Base-by-base conservation (phyloP, 2,113 vertebrate species). In the Lota lota region DNA sequence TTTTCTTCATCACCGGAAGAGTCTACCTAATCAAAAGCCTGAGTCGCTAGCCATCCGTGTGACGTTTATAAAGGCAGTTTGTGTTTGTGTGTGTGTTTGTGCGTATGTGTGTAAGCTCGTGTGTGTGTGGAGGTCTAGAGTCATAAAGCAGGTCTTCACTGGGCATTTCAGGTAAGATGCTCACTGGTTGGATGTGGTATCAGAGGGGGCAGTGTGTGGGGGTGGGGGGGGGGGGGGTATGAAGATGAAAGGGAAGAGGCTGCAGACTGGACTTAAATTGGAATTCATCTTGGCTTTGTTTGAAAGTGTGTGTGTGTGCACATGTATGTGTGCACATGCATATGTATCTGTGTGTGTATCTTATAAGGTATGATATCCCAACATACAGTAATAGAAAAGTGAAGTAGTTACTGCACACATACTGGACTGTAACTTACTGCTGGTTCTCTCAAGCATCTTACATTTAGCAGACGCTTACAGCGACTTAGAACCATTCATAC, bases 281-380 rank as follows among this genome's bases (percentile, higher is more conserved):
- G 88, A 92, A 88, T 85, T 88, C 87, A 85, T 91, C 88, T 93
- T 92, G 93, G 92, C 93, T 92, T 93, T 57, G 36, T 65, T 22
- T 68, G 66, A 64, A 21, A 59, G 56, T 90, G 66, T 22, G 72
- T 24, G 60, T 19, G 22, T 59, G 70, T 63, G 64, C 73, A 54
- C 69, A 73, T 72, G 67, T 80, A 60, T 64, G 70, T 74, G 58
- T 72, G 67, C 7, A 54, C 74, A 50, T 61, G 68, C n/a, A n/a
- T n/a, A n/a, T n/a, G n/a, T 33, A 7, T 28, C 14, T 59, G 61
- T 63, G 60, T 61, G 60, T 61, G 60, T 61, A 21, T 33, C 7
- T 33, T 7, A 33, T 33, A 4, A 3, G 3, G 28, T 33, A 33
- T 7, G 7, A 7, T 33, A 33, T 33, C 28, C 28, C 7, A 33